Percentiles rank a stretch among this genome's conserved stretches.
phyloP scores from a whole-genome alignment of 2,797 vertebrate species.

The Sebastes ruberrimus region DNA sequence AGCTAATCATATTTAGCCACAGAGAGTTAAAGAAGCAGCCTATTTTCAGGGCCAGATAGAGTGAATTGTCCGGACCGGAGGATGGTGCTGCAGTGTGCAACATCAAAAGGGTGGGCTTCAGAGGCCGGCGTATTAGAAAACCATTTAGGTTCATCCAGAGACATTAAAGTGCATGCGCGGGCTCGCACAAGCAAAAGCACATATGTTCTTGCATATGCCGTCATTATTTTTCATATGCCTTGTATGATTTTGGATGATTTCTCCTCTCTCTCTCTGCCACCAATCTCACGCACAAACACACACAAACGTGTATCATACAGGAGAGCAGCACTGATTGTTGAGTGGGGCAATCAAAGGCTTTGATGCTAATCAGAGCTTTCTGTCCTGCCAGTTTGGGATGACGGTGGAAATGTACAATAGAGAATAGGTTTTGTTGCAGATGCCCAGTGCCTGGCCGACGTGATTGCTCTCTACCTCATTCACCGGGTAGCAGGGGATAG shows the following conservation, averaged over 20 bases:
- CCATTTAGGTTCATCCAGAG: constrained; percentile 24
- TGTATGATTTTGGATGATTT: constrained; percentile 4
- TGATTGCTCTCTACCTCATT: constrained; percentile 71
- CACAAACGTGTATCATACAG: constrained; percentile 20
- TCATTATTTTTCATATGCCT: constrained; percentile 9
- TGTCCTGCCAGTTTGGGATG: constrained; percentile 64
- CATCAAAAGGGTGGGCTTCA: constrained; percentile 51
- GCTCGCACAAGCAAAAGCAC: not conserved
- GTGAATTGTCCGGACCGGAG: constrained; percentile 53
- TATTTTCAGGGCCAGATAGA: constrained; percentile 50
- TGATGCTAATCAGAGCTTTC: constrained; percentile 81
- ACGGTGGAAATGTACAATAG: constrained; percentile 75
- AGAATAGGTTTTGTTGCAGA: constrained; percentile 64
- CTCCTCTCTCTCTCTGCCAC: not conserved
- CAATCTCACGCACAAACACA: not conserved
- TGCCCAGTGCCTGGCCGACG: constrained; percentile 57
- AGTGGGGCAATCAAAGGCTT: constrained; percentile 83
- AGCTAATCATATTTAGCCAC: constrained; percentile 81
- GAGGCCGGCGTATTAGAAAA: constrained; percentile 15
- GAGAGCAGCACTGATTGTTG: constrained; percentile 77
- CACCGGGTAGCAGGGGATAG: constrained; percentile 38
- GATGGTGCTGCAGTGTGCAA: constrained; percentile 39
- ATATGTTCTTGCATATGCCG: not conserved
- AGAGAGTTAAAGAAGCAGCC: constrained; percentile 74
- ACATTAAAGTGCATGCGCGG: constrained; percentile 5